These are phyloP conservation scores for Nylanderia fulva DNA, from an alignment of 1,140 invertebrate species.

Conservation along the genomic window DNA sequence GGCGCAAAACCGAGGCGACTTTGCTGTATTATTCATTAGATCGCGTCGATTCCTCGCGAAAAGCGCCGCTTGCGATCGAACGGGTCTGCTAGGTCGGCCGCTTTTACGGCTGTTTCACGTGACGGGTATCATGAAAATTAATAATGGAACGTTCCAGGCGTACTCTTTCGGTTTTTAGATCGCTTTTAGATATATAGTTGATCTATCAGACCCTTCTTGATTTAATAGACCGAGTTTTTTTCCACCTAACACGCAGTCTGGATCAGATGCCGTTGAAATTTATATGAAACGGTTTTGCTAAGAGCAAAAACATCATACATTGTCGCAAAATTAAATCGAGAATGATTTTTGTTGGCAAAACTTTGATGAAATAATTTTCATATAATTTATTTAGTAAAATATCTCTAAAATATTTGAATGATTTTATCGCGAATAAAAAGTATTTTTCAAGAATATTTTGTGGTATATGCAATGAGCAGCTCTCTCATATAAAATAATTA, in stretches of 20 bases:
- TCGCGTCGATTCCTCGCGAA: constrained; percentile 51
- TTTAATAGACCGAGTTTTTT: constrained; percentile 52
- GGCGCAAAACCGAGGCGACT: constrained; percentile 40
- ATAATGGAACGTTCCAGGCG: constrained; percentile 34
- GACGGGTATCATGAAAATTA: constrained; percentile 47
- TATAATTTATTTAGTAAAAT: background rate
- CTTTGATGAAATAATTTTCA: background rate
- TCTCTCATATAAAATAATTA: background rate
- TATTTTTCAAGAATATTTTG: background rate
- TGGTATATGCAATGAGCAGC: background rate
- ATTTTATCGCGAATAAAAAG: background rate
- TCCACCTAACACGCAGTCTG: background rate
- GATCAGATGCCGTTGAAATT: background rate
- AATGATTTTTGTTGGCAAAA: background rate
- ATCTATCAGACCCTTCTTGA: constrained; percentile 25
- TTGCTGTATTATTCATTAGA: constrained; percentile 62
- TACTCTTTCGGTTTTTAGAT: constrained; percentile 32
- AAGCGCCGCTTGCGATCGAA: constrained; percentile 44
- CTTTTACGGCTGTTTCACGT: constrained; percentile 21
- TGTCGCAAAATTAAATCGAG: background rate
- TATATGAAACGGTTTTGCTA: background rate
- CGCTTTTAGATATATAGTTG: background rate
- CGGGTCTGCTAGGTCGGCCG: background rate
- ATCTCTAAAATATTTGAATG: background rate
- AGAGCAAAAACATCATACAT: background rate